These are phyloP conservation scores for Rhogogaster chlorosoma DNA, from an alignment of 2,888 invertebrate species.

Conservation along the genomic window DNA sequence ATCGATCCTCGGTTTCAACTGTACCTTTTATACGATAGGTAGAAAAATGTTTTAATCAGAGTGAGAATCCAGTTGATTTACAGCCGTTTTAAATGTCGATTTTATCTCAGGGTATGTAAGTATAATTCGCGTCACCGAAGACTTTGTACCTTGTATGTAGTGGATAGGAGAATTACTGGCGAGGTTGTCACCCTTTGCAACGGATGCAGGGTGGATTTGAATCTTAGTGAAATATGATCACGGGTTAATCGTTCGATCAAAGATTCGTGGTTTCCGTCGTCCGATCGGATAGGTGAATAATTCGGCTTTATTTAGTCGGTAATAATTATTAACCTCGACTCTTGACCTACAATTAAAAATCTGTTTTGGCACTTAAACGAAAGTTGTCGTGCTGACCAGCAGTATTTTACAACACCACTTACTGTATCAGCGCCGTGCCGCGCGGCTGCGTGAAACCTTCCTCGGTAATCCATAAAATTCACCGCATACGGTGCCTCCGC, in stretches of 20 bases:
- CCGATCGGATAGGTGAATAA: constrained; percentile 38
- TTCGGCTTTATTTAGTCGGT: constrained; percentile 32
- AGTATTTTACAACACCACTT: constrained; percentile 52
- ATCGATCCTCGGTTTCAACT: background rate
- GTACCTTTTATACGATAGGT: background rate
- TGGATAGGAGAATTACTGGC: background rate
- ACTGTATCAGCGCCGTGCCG: constrained; percentile 46
- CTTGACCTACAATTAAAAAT: constrained; percentile 50
- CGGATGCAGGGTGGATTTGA: background rate
- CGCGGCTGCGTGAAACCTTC: constrained; percentile 46
- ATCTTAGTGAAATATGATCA: constrained; percentile 19
- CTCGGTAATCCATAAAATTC: constrained; percentile 44
- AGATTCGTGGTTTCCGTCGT: constrained; percentile 43
- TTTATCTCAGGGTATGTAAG: background rate
- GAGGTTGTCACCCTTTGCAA: constrained; percentile 20
- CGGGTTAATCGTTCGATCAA: constrained; percentile 18
- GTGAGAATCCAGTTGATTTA: constrained; percentile 17
- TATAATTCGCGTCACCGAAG: constrained; percentile 14
- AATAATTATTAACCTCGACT: constrained; percentile 42
- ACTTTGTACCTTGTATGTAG: background rate
- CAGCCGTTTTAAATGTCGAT: constrained; percentile 8
- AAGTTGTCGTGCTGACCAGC: constrained; percentile 63
- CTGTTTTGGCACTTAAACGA: constrained; percentile 51
- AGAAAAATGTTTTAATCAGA: constrained; percentile 18
- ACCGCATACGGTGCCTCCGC: background rate